These are phyloP conservation scores for Melipona beecheii DNA, from an alignment of 2,888 invertebrate species.

Conservation along the genomic window DNA sequence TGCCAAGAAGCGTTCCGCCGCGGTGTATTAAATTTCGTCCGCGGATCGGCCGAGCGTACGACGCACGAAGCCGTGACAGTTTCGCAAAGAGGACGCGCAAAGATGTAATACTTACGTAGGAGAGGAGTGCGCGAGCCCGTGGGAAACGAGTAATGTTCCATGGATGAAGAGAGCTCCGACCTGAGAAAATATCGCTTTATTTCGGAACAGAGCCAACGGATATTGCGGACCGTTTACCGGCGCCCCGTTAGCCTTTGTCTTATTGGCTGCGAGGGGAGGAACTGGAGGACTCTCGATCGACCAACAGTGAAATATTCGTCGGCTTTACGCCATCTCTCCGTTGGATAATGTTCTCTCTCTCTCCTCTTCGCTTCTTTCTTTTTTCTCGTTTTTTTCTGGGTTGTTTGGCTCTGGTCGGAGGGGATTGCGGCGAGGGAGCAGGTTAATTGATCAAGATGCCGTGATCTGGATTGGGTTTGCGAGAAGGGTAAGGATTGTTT, in stretches of 20 bases:
- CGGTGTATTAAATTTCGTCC: constrained; percentile 65
- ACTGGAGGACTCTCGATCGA: constrained; percentile 23
- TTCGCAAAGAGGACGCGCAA: constrained; percentile 10
- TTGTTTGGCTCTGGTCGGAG: neutral
- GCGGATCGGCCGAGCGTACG: constrained; percentile 57
- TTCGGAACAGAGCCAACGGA: constrained; percentile 59
- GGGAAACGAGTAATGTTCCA: constrained; percentile 42
- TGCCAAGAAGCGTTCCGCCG: constrained; percentile 1
- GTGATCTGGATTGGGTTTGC: neutral
- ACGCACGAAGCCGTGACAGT: constrained; percentile 68
- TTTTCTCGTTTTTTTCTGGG: too few species aligned
- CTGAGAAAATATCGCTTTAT: constrained; percentile 55
- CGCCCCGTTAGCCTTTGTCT: constrained; percentile 54
- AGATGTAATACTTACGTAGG: neutral
- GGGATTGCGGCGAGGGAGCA: neutral
- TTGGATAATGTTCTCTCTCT: neutral
- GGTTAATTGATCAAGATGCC: constrained; percentile 20
- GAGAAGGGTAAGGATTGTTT: neutral
- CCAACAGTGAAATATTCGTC: constrained; percentile 44
- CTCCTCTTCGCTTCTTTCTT: neutral
- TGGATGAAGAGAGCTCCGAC: constrained; percentile 2
- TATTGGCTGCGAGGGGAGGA: constrained; percentile 25
- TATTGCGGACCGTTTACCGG: constrained; percentile 60
- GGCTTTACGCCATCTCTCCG: constrained; percentile 6
- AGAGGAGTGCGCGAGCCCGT: constrained; percentile 29